These are phyloP conservation scores for Phasia obesa DNA, from an alignment of 2,888 invertebrate genomes.

Conservation along the genomic window DNA sequence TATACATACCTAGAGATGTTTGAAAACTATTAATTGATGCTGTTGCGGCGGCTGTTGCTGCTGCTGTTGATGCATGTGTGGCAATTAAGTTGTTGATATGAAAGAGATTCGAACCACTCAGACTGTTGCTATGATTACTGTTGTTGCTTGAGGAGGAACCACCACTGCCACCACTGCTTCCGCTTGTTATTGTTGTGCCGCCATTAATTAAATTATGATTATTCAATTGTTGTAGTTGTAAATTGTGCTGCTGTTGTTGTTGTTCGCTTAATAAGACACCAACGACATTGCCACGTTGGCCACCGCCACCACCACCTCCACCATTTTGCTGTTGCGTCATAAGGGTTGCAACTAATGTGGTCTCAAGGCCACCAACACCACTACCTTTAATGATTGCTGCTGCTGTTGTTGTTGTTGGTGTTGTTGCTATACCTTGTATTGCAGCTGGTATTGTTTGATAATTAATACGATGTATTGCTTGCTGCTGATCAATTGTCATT, in stretches of 20 bases:
- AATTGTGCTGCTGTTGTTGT: constrained; percentile 47
- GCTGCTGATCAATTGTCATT: constrained; percentile 80
- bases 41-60: constrained; percentile 18
- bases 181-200: constrained; percentile 32
- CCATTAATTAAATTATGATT: constrained; percentile 68
- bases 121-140: constrained; percentile 72
- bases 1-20: constrained; percentile 62
- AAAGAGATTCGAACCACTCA: constrained; percentile 64
- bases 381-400: constrained; percentile 60
- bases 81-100: constrained; percentile 67
- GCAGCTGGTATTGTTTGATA: constrained; percentile 47
- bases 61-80: constrained; percentile 52
- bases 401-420: constrained; percentile 62
- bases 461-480: constrained; percentile 60
- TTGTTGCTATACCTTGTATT: constrained; percentile 55
- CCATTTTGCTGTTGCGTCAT: constrained; percentile 67
- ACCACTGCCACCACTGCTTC: constrained; percentile 62
- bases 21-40: constrained; percentile 52
- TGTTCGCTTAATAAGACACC: constrained; percentile 71
- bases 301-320: constrained; percentile 47
- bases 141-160: constrained; percentile 71
- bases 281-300: constrained; percentile 42
- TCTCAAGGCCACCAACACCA: constrained; percentile 64
- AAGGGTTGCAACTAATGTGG: constrained; percentile 74
- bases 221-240: constrained; percentile 60